phyloP scores from a whole-genome alignment of 1,140 invertebrate genomes.

The Condylostylus longicornis region DNA sequence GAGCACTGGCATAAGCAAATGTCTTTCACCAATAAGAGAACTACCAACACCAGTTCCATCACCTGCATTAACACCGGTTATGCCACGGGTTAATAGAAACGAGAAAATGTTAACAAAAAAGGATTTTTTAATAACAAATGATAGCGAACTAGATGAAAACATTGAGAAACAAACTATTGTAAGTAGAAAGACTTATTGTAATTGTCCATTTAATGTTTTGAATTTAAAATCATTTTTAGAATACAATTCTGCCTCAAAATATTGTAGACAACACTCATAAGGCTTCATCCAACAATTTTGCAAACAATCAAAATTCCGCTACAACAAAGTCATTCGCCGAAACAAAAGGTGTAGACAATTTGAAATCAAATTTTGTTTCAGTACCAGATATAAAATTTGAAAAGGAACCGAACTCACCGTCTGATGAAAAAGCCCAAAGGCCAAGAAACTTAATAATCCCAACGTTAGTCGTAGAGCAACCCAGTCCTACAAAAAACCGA shows the following conservation, averaged over 20 bases:
- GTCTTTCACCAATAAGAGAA: constrained; percentile 56
- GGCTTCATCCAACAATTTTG: not conserved
- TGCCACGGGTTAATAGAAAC: constrained; percentile 28
- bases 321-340: not conserved
- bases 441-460: constrained; percentile 38
- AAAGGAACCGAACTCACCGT: constrained; percentile 30
- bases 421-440: constrained; percentile 22
- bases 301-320: not conserved
- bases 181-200: constrained; percentile 1
- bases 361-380: too few species aligned
- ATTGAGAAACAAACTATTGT: constrained; percentile 9
- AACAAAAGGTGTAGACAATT: not conserved
- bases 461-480: constrained; percentile 42
- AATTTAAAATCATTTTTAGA: not conserved
- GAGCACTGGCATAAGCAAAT: constrained; percentile 45
- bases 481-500: constrained; percentile 37
- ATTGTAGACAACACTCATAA: too few species aligned
- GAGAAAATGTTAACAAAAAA: too few species aligned
- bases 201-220: too few species aligned
- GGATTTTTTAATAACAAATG: too few species aligned
- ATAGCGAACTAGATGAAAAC: constrained; percentile 17
- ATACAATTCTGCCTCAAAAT: not conserved
- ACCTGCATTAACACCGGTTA: constrained; percentile 50
- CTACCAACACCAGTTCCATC: constrained; percentile 52
- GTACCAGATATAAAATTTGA: constrained; percentile 12